Evolutionary conservation across 2,113 vertebrate genomes (phyloP).

Genomic region (Stegostoma tigrinum): DNA sequence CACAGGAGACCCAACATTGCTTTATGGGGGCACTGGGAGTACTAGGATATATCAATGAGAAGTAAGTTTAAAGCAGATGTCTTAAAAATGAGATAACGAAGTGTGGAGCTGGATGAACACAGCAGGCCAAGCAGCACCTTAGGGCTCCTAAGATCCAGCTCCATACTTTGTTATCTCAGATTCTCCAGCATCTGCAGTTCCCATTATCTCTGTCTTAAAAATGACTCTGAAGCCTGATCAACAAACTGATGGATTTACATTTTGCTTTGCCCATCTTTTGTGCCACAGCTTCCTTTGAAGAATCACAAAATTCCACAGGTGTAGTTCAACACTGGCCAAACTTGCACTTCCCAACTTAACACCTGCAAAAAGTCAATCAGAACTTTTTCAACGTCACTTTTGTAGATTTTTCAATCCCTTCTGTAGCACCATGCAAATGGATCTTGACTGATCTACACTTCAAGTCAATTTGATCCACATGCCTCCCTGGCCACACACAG

Average conservation of each 20-base stretch:
- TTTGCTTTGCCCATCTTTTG: background rate
- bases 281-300: background rate
- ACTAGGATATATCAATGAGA: background rate
- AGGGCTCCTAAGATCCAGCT: too few species aligned
- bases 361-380: background rate
- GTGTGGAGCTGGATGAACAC: too few species aligned
- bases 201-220: too few species aligned
- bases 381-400: too few species aligned
- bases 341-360: background rate
- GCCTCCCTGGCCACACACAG: background rate
- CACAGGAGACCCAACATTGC: background rate
- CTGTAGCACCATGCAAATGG: background rate
- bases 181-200: too few species aligned
- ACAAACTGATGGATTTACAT: background rate
- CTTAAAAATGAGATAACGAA: background rate
- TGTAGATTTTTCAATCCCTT: background rate
- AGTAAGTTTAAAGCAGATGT: background rate
- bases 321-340: background rate
- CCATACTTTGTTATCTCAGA: too few species aligned
- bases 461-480: background rate
- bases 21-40: background rate
- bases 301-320: background rate
- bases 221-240: background rate
- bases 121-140: too few species aligned
- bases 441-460: background rate